phyloP scores from a whole-genome alignment of 2,797 vertebrate species.

The Synaphobranchus kaupii region DNA sequence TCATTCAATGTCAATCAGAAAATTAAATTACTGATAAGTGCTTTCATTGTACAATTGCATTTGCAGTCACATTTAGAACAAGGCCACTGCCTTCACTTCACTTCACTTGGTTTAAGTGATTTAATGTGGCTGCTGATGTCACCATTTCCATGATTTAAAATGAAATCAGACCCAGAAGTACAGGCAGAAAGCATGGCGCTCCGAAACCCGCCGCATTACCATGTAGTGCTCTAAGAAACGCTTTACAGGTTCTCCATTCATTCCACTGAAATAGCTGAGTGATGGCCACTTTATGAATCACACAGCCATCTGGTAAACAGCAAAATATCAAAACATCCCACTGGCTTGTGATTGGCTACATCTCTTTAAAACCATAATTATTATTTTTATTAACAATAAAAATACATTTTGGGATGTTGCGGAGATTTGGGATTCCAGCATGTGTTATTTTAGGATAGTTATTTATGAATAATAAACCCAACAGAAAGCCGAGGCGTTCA shows the following conservation, averaged over 20 bases:
- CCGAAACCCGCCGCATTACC: neutral
- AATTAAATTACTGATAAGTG: neutral
- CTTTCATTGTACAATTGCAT: neutral
- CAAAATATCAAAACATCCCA: too few species aligned
- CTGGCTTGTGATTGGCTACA: too few species aligned
- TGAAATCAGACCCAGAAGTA: neutral
- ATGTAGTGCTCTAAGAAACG: neutral
- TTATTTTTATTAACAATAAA: too few species aligned
- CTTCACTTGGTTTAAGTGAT: neutral
- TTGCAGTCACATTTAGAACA: neutral
- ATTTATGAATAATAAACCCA: too few species aligned
- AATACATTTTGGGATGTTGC: too few species aligned
- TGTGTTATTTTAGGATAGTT: too few species aligned
- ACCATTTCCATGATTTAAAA: neutral
- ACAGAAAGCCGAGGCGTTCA: too few species aligned
- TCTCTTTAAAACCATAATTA: too few species aligned
- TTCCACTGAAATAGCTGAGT: too few species aligned
- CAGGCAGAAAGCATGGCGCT: neutral
- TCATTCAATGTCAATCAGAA: neutral
- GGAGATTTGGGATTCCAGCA: too few species aligned
- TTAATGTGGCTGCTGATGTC: neutral
- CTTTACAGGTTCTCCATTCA: neutral
- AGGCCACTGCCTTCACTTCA: neutral
- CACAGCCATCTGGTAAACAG: too few species aligned
- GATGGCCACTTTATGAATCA: too few species aligned